Evolutionary conservation across 2,113 vertebrate genomes (phyloP).

Genomic region (Hystrix cristata): DNA sequence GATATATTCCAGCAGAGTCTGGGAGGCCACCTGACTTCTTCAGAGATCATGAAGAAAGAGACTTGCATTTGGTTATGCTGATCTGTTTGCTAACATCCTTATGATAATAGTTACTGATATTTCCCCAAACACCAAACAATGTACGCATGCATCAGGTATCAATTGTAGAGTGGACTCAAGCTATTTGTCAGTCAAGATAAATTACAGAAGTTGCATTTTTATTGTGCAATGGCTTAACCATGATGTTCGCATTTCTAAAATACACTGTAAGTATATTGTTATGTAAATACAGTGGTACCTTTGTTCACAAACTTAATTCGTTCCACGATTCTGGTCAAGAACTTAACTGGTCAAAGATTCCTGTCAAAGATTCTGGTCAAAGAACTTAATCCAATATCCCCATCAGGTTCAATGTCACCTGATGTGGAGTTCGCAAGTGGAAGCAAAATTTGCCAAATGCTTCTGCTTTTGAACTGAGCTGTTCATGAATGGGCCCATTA

Average conservation of each 20-base stretch:
- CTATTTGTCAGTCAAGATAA: slow-evolving; percentile 11
- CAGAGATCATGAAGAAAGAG: not conserved
- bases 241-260: slow-evolving; percentile 8
- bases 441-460: not conserved
- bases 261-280: not conserved
- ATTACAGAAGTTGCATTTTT: not conserved
- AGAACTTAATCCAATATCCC: not conserved
- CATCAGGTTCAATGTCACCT: not conserved
- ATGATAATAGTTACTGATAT: not conserved
- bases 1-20: not conserved
- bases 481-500: not conserved
- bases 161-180: not conserved
- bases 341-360: not conserved
- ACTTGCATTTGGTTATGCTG: not conserved
- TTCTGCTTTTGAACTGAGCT: not conserved
- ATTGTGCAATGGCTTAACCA: not conserved
- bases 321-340: not conserved
- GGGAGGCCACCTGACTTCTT: not conserved
- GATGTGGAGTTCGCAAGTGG: not conserved
- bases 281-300: not conserved
- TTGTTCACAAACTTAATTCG: not conserved
- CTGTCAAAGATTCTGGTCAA: not conserved
- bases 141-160: not conserved
- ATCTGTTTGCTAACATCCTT: not conserved
- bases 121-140: not conserved